Percentiles rank a stretch among this genome's conserved stretches.
These are phyloP conservation scores for Trachymyrmex septentrionalis DNA, from an alignment of 1,140 invertebrate genomes.

Conservation along the genomic window DNA sequence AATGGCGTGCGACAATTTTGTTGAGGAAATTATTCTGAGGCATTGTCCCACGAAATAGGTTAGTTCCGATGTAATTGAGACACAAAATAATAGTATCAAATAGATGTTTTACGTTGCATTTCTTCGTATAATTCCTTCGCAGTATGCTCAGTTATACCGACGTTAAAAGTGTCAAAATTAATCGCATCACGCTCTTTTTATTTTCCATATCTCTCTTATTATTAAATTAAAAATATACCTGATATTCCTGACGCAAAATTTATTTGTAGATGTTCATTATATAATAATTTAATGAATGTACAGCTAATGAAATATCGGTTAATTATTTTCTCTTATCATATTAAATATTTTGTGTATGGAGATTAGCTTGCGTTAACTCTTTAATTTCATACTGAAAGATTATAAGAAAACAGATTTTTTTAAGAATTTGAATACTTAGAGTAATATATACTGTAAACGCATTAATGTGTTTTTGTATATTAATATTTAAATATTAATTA, in stretches of 20 bases:
- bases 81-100: constrained; percentile 59
- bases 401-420: background rate
- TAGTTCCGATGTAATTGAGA: constrained; percentile 62
- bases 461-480: background rate
- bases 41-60: constrained; percentile 56
- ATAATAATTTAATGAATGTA: no score
- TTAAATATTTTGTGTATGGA: background rate
- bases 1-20: constrained; percentile 53
- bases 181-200: background rate
- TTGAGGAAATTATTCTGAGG: constrained; percentile 49
- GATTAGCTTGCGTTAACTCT: background rate
- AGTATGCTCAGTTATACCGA: constrained; percentile 35
- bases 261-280: no score
- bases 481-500: background rate
- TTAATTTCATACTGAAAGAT: background rate
- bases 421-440: background rate
- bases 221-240: background rate
- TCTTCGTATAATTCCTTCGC: background rate
- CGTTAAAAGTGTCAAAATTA: constrained; percentile 41
- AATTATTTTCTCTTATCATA: background rate
- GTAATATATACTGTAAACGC: background rate
- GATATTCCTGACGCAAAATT: no score
- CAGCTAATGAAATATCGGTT: no score
- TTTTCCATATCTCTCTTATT: background rate
- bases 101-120: constrained; percentile 31